Base-by-base conservation (phyloP, 2,888 invertebrate species). In the Eulithis prunata region DNA sequence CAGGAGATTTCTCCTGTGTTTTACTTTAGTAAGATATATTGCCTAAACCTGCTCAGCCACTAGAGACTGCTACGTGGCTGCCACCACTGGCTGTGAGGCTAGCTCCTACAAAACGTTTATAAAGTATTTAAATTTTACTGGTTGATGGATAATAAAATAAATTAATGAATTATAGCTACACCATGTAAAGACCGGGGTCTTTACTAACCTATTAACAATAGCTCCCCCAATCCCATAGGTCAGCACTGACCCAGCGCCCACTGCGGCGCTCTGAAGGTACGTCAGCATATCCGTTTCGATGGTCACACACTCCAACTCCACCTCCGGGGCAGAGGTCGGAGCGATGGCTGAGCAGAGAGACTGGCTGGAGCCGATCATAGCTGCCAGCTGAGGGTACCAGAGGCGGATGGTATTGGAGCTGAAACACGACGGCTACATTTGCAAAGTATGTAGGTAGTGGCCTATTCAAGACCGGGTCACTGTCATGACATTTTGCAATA, bases 351-450 rank as follows among this genome's bases (percentile, higher is more conserved):
- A 81, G 71, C 93, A 93, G 2, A 92, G 83, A 12, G 83, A 83
- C 43, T 81, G 72, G 46, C 81, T 80, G 0, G 86, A 78, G 6
- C 86, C 82, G 53, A 96, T 95, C 83, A 96, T 96, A 61, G 96
- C 95, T 72, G 97, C 97, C 14, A 98, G 91, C 81, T 97, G 97
- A 0, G 98, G 98, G 73, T 97, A 94, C 97, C 98, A 98, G 43
- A 98, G 93, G 13, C 97, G 95, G 47, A 98, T 90, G 0, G 97
- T 97, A 79, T 97, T 97, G 72, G 96, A 91, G 36, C 96, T 96
- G 85, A 13, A 84, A 54, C 5, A 13, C 14, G 47, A 14, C 32
- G 21, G 21, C 21, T 21, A 21, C 21, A 21, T 21, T 21, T 21
- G 6, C 32, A 32, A 32, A 32, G 32, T 32, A 2, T 32, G 4